These are phyloP conservation scores for Stenodera caucasica DNA, from an alignment of 2,888 invertebrate species.

Conservation along the genomic window DNA sequence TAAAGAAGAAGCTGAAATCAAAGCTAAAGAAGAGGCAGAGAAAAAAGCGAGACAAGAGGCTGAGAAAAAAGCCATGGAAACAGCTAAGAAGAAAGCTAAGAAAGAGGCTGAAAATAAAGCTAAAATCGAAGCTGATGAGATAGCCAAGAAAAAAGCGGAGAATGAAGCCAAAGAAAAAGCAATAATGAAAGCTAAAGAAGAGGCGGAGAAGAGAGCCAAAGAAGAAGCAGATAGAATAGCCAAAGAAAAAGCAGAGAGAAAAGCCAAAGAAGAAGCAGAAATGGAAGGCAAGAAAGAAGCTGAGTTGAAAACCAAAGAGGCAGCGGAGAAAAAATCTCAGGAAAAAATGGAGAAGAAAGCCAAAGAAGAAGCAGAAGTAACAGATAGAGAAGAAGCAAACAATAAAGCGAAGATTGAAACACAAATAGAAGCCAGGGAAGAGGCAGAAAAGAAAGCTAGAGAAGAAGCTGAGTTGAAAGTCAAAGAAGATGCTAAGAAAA, in stretches of 20 bases:
- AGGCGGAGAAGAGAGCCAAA: conserved; percentile 27
- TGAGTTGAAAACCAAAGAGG: conserved; percentile 14
- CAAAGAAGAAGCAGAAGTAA: conserved; percentile 31
- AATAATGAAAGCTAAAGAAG: conserved; percentile 28
- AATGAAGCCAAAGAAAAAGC: conserved; percentile 21
- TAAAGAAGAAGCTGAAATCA: conserved; percentile 33
- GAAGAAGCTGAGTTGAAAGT: conserved; percentile 26
- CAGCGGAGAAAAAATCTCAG: conserved; percentile 49
- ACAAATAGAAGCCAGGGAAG: conserved; percentile 32
- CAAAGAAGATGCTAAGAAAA: conserved; percentile 27
- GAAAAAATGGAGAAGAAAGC: conserved; percentile 26
- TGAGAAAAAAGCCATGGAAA: conserved; percentile 29
- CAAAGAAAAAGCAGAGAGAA: conserved; percentile 20
- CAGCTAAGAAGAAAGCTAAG: conserved; percentile 27
- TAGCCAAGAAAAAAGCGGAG: conserved; percentile 25
- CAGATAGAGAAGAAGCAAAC: conserved; percentile 28
- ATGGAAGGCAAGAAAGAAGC: conserved; percentile 18
- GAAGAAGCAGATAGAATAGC: conserved; percentile 33
- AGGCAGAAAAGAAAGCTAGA: conserved; percentile 25
- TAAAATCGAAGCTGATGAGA: conserved; percentile 22
- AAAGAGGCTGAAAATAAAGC: conserved; percentile 26
- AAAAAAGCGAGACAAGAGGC: conserved; percentile 32
- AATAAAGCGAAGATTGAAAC: conserved; percentile 22
- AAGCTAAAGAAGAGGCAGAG: conserved; percentile 31
- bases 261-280: conserved; percentile 18